phyloP scores from a whole-genome alignment of 2,113 vertebrate genomes.

The Prochilodus magdalenae region DNA sequence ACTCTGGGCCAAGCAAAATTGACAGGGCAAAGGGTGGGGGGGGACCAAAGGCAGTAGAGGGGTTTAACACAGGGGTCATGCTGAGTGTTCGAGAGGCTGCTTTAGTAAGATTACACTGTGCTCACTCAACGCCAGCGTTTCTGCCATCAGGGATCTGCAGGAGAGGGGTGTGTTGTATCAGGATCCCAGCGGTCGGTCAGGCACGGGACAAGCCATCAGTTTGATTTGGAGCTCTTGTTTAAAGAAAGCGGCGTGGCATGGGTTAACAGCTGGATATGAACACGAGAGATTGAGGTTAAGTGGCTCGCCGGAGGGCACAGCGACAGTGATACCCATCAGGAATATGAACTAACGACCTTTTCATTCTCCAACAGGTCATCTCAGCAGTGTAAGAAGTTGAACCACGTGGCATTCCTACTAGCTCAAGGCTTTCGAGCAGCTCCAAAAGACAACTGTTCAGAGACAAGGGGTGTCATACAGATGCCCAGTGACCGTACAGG shows the following conservation, averaged over 20 bases:
- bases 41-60: slow-evolving; percentile 22
- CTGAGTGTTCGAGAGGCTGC: slow-evolving; percentile 49
- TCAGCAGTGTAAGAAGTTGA: not conserved
- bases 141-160: slow-evolving; percentile 39
- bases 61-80: slow-evolving; percentile 49
- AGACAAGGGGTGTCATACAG: not conserved
- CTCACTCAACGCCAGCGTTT: slow-evolving; percentile 30
- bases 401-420: slow-evolving; percentile 14
- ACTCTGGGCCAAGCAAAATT: slow-evolving; percentile 61
- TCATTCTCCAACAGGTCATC: slow-evolving; percentile 17
- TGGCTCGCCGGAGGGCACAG: slow-evolving; percentile 29
- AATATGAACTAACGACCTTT: slow-evolving; percentile 39
- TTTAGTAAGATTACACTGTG: slow-evolving; percentile 46
- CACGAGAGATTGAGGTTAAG: slow-evolving; percentile 43
- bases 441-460: not conserved
- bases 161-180: slow-evolving; percentile 40
- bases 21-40: slow-evolving; percentile 60
- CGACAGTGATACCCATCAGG: slow-evolving; percentile 40
- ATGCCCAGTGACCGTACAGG: not conserved
- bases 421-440: slow-evolving; percentile 6
- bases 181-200: slow-evolving; percentile 30
- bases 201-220: slow-evolving; percentile 26
- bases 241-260: slow-evolving; percentile 36
- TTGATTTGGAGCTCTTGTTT: slow-evolving; percentile 36
- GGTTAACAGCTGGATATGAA: slow-evolving; percentile 52